Evolutionary conservation across 2,113 vertebrate species (phyloP).

Genomic region (Pyxicephalus adspersus): DNA sequence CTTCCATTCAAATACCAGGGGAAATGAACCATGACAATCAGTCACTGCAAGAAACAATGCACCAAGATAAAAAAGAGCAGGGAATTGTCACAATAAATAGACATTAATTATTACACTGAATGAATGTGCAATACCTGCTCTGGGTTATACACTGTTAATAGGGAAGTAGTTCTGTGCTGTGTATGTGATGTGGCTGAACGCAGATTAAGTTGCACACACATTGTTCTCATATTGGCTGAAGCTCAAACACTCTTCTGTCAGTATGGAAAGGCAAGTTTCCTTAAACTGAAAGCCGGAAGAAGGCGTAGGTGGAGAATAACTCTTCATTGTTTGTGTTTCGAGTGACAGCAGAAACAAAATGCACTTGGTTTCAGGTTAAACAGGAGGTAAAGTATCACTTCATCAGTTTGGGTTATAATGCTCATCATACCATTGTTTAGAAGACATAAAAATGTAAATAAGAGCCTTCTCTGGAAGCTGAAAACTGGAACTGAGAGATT

Average conservation of each 20-base stretch:
- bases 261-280: constrained; percentile 17
- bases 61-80: too few species aligned
- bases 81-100: too few species aligned
- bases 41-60: too few species aligned
- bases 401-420: neutral
- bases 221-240: constrained; percentile 29
- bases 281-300: constrained; percentile 31
- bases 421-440: neutral
- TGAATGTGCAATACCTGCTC: neutral
- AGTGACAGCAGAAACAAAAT: neutral
- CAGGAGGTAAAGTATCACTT: neutral
- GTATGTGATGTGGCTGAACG: constrained; percentile 10
- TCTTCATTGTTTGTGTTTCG: constrained; percentile 41
- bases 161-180: neutral
- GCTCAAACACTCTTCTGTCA: constrained; percentile 33
- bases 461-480: too few species aligned
- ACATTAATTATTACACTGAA: too few species aligned
- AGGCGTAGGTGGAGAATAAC: constrained; percentile 15
- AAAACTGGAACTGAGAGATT: too few species aligned
- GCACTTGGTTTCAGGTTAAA: neutral
- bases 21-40: too few species aligned
- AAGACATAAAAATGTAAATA: too few species aligned
- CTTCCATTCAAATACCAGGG: too few species aligned
- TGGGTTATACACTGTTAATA: neutral
- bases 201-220: constrained; percentile 3